Base-by-base conservation (phyloP, 2,113 vertebrate genomes). In the Ascaphus truei region DNA sequence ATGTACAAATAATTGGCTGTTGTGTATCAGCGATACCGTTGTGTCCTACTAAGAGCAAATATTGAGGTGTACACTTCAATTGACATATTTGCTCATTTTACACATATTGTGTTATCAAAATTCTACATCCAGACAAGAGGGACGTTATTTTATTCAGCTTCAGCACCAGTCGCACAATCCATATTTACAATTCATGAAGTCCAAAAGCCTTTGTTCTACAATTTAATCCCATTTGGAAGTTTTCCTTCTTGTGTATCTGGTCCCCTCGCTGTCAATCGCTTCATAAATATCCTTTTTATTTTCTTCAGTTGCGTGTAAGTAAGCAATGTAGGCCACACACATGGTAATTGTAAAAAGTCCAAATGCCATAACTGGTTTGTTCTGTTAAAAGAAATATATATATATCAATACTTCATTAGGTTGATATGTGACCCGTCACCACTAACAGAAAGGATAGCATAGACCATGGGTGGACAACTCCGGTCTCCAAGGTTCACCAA, bases 321-420 rank as follows among this genome's bases (percentile, higher is more conserved):
- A 98, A 25, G 94, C 96, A 72, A 99, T 91, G 71, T 98, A 99
- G 27, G 90, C 92, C 72, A 98, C 91, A 1, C 96, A 98, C 23
- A 96, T 67, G 0, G 92, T 93, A 77, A 99, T 76, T 37, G 86
- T 82, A 47, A 93, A 1, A 52, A 99, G 80, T 50, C 97, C 97
- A 26, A 97, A 93, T 7, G 73, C 91, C 97, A 99, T 98, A 80
- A 98, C 79, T 0, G 94, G 89, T 80, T 96, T 98, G 75, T 97
- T 98, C 97, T 99, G 92, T 59, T 50, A 76, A 81, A 67, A 34
- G 48, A 65, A 75, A 62, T 57, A 73, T 37, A 77, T 65, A 16
- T 58, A 68, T 23, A 74, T 63, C 59, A 41, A 41, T n/a, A n/a
- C n/a, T n/a, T n/a, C n/a, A n/a, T n/a, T n/a, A n/a, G n/a, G n/a